Percentiles rank a stretch among this genome's conserved stretches.
Evolutionary conservation across 37 sponge, comb jelly and placozoan species (phyloP).

Genomic region (Cliona cf. orientalis): DNA sequence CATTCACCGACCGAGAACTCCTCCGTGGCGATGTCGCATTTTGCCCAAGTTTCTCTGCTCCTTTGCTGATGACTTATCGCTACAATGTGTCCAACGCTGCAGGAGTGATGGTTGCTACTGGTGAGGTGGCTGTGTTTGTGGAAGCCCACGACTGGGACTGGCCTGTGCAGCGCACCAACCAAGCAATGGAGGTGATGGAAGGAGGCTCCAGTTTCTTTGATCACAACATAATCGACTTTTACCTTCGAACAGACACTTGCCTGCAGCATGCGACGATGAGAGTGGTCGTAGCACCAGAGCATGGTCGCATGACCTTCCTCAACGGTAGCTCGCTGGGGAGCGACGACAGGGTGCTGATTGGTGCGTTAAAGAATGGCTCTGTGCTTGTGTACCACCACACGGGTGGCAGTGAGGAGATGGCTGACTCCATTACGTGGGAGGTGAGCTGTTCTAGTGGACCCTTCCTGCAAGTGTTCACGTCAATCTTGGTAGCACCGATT

Average conservation of each 20-base stretch:
- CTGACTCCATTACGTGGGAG: slow-evolving; percentile 18
- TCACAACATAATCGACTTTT: slow-evolving; percentile 1
- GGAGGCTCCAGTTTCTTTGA: slow-evolving; percentile 19
- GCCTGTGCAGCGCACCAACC: slow-evolving; percentile 18
- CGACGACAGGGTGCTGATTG: neutral
- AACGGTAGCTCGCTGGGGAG: neutral
- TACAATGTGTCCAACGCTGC: slow-evolving; percentile 27
- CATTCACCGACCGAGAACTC: slow-evolving; percentile 28
- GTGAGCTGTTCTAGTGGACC: neutral
- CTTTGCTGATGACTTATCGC: neutral
- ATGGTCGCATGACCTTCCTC: slow-evolving; percentile 1
- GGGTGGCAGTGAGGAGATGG: slow-evolving; percentile 3
- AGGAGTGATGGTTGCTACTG: slow-evolving; percentile 8
- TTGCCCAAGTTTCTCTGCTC: neutral
- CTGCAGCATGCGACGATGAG: neutral
- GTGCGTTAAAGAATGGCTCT: neutral
- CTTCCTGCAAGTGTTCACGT: neutral
- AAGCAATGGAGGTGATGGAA: neutral
- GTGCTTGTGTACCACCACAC: neutral
- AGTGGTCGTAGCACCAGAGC: slow-evolving; percentile 8
- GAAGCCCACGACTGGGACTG: neutral
- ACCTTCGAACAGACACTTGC: neutral
- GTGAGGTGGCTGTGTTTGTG: neutral
- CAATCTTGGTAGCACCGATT: slow-evolving; percentile 8
- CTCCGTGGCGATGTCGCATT: slow-evolving; percentile 6